phyloP scores from a whole-genome alignment of 2,888 invertebrate genomes.

The Imbricaverruca yamaguchii region DNA sequence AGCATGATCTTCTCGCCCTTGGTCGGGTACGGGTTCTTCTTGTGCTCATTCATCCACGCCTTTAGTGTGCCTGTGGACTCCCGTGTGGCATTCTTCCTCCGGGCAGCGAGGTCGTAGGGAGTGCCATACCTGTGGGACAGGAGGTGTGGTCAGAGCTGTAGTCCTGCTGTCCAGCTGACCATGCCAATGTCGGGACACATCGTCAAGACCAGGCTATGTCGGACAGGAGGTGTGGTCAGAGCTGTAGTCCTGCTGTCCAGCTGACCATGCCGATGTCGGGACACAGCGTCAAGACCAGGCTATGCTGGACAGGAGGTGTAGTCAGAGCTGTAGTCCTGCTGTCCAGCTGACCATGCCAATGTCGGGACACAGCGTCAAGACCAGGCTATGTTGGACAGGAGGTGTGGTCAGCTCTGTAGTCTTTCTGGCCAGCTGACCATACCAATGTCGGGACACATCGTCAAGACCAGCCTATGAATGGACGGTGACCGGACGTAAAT shows the following conservation, averaged over 20 bases:
- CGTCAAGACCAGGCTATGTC: too few species aligned
- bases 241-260: not conserved
- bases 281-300: not conserved
- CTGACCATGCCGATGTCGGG: not conserved
- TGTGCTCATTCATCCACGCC: slow-evolving; percentile 94
- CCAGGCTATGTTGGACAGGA: too few species aligned
- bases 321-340: not conserved
- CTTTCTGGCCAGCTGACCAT: not conserved
- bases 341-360: not conserved
- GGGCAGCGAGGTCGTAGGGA: slow-evolving; percentile 78
- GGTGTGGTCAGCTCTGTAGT: too few species aligned
- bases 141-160: not conserved
- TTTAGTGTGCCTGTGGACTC: slow-evolving; percentile 96
- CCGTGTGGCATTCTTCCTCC: slow-evolving; percentile 93
- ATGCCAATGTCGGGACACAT: not conserved
- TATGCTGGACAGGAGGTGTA: not conserved
- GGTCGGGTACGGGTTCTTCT: slow-evolving; percentile 92
- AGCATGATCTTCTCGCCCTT: slow-evolving; percentile 94
- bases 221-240: too few species aligned
- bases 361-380: not conserved
- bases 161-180: not conserved
- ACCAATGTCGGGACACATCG: not conserved
- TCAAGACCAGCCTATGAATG: not conserved
- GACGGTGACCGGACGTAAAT: not conserved
- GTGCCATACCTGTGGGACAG: slow-evolving; percentile 43